Base-by-base conservation (phyloP, 2,888 invertebrate species). In the Chironomus riparius region DNA sequence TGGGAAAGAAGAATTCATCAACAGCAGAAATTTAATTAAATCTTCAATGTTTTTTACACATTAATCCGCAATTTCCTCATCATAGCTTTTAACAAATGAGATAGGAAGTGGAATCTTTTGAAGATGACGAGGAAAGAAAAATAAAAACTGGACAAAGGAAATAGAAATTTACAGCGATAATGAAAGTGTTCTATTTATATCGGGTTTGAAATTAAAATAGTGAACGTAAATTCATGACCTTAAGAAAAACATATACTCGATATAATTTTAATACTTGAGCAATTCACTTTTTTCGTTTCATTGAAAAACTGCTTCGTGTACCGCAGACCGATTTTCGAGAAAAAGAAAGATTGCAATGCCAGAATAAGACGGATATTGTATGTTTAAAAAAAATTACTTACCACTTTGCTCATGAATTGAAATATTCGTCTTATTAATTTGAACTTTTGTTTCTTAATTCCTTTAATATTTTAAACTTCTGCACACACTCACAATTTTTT, bases 311-410 rank as follows among this genome's bases (percentile, higher is more conserved):
- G 28, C 68, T 28, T 38, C 28, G 28, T 15, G 6, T 70, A 47
- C 4, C 18, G 15, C 2, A 10, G 38, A 10, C 38, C 10, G 10
- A 38, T 10, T 38, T 38, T 38, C 38, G 38, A 38, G 38, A 7
- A 38, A 38, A 47, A 22, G 47, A 74, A 74, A 74, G 74, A 74
- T 7, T 74, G 65, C 21, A 74, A 74, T 68, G 74, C 74, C 21
- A 18, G 74, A 68, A 74, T 24, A 47, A 18, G 62, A 62, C 28
- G 38, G n/a, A 65, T 65, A 65, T 24, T 38, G 10, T 38, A n/a
- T 7, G 24, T 24, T 21, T n/a, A 62, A 15, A 56, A 72, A 13
- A 28, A 15, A 6, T 48, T 56, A 73, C 72, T 73, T 47, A 74
- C 65, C 74, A 62, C 48, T 38, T 38, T 38, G 47, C 47, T 74